Conservation (phyloP, 2,888 invertebrate genomes). For the Lottia gigantea region DNA sequence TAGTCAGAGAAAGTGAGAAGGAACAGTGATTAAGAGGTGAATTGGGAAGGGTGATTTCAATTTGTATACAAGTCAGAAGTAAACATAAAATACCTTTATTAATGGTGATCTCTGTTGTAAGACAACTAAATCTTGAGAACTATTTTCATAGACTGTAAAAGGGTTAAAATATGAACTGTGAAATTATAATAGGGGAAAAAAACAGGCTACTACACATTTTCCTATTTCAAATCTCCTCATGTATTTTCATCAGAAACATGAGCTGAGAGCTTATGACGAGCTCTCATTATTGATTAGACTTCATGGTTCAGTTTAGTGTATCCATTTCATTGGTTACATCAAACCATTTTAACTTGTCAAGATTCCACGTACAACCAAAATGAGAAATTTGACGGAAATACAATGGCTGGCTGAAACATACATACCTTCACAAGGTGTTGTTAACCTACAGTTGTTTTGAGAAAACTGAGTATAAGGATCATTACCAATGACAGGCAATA, state of each 20-base stretch:
- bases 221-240: not conserved
- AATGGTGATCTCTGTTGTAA: conserved; percentile 84
- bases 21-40: too few species aligned
- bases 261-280: too few species aligned
- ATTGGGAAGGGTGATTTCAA: too few species aligned
- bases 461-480: conserved; percentile 77
- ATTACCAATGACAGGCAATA: conserved; percentile 83
- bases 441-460: conserved; percentile 48
- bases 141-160: conserved; percentile 74
- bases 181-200: conserved; percentile 22
- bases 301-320: not conserved
- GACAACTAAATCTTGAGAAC: conserved; percentile 75
- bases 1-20: too few species aligned
- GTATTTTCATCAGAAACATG: not conserved
- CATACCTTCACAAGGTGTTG: conserved; percentile 66
- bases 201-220: not conserved
- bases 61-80: not conserved
- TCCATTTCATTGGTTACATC: not conserved
- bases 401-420: not conserved
- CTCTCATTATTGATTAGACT: too few species aligned
- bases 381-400: too few species aligned
- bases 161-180: not conserved
- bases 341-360: not conserved
- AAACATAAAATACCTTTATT: conserved; percentile 69
- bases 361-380: conserved; percentile 72